These are phyloP conservation scores for Drosophila sturtevanti DNA, from an alignment of 1,140 invertebrate genomes.

Conservation along the genomic window DNA sequence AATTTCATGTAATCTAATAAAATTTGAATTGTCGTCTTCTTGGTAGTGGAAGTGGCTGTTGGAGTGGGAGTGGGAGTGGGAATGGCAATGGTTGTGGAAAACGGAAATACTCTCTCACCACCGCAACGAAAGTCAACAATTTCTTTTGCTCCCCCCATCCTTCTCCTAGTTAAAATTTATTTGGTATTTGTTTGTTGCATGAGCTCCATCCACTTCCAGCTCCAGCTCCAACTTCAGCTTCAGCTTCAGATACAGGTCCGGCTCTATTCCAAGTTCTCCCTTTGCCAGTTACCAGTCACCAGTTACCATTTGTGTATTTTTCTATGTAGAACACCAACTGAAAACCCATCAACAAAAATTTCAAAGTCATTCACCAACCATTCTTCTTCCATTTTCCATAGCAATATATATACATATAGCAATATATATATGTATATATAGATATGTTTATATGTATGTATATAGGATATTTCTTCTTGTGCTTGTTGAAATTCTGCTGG, in stretches of 20 bases:
- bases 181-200: conserved; percentile 6
- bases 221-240: not conserved
- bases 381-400: not conserved
- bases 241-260: not conserved
- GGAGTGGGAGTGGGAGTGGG: not conserved
- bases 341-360: conserved; percentile 5
- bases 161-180: not conserved
- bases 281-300: not conserved
- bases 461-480: not conserved
- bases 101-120: not conserved
- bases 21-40: conserved; percentile 76
- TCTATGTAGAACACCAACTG: not conserved
- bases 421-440: not conserved
- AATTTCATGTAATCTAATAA: conserved; percentile 80
- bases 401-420: not conserved
- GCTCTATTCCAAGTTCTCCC: too few species aligned
- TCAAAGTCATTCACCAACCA: conserved; percentile 1
- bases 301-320: not conserved
- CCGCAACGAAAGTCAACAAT: conserved; percentile 12
- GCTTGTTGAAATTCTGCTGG: conserved; percentile 17
- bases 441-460: not conserved
- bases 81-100: conserved; percentile 2
- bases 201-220: not conserved
- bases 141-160: not conserved
- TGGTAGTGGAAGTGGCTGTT: conserved; percentile 21